Percentiles rank a stretch among this genome's conserved stretches.
Evolutionary conservation across 2,797 vertebrate species (phyloP).

Genomic region (Menidia menidia): DNA sequence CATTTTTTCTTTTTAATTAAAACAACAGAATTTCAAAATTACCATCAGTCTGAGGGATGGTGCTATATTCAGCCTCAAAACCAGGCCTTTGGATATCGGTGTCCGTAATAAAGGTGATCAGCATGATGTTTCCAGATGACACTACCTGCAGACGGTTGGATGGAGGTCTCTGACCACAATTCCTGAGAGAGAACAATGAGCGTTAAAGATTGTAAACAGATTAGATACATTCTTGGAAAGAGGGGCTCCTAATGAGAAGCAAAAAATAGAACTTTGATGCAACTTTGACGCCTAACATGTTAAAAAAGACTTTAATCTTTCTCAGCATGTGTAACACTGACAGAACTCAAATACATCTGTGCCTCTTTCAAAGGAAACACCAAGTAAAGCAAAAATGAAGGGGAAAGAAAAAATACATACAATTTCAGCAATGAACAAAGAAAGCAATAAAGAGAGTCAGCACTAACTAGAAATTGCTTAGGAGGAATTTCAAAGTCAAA

Average conservation of each 20-base stretch:
- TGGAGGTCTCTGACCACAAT: constrained; percentile 85
- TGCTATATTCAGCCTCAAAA: constrained; percentile 70
- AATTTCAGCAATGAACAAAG: constrained; percentile 35
- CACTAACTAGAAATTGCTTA: constrained; percentile 56
- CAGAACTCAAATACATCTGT: constrained; percentile 21
- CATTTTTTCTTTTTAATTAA: too few species aligned
- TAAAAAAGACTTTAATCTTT: background rate
- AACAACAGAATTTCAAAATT: background rate
- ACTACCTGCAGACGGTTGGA: constrained; percentile 77
- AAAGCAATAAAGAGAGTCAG: constrained; percentile 47
- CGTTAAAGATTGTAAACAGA: constrained; percentile 7
- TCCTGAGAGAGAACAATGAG: constrained; percentile 53
- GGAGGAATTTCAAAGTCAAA: constrained; percentile 72
- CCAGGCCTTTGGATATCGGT: constrained; percentile 61
- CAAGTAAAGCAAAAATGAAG: constrained; percentile 47
- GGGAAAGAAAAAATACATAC: constrained; percentile 14
- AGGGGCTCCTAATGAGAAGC: background rate
- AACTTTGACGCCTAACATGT: background rate
- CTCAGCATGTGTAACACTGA: background rate
- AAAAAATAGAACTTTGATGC: constrained; percentile 9
- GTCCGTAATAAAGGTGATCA: constrained; percentile 81
- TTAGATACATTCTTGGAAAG: constrained; percentile 1
- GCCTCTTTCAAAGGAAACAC: constrained; percentile 28
- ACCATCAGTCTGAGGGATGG: constrained; percentile 63
- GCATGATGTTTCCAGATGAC: constrained; percentile 83